A percentile compares a stretch with the other conserved stretches of the same genome.
Conservation (phyloP, 2,113 vertebrate species). For the Scopus umbretta region DNA sequence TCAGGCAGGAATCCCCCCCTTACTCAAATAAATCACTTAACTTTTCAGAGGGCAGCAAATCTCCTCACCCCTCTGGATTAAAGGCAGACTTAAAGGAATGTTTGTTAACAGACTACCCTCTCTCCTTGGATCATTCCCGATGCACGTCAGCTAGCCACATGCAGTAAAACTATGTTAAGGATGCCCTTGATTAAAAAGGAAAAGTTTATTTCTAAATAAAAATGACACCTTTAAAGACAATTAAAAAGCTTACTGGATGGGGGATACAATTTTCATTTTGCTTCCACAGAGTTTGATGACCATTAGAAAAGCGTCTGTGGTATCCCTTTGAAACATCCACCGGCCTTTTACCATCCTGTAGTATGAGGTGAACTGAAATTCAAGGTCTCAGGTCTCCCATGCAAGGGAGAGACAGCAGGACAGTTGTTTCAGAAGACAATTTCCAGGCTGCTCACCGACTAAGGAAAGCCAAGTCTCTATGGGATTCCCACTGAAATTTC, state of each 20-base stretch:
- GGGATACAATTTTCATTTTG: neutral
- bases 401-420: neutral
- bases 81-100: neutral
- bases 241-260: neutral
- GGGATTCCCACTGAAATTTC: neutral
- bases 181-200: neutral
- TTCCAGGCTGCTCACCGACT: neutral
- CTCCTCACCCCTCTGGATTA: neutral
- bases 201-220: neutral
- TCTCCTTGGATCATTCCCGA: neutral
- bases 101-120: neutral
- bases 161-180: neutral
- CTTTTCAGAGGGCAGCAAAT: constrained; percentile 17
- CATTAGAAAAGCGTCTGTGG: neutral
- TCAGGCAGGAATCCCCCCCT: neutral
- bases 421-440: neutral
- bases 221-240: neutral
- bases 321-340: neutral
- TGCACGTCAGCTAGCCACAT: neutral
- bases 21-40: constrained; percentile 25
- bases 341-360: neutral
- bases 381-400: neutral
- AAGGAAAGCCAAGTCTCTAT: neutral
- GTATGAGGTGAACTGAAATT: neutral
- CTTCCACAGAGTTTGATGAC: neutral